Conservation (phyloP, 2,888 invertebrate genomes). For the Trichopoda pennipes region DNA sequence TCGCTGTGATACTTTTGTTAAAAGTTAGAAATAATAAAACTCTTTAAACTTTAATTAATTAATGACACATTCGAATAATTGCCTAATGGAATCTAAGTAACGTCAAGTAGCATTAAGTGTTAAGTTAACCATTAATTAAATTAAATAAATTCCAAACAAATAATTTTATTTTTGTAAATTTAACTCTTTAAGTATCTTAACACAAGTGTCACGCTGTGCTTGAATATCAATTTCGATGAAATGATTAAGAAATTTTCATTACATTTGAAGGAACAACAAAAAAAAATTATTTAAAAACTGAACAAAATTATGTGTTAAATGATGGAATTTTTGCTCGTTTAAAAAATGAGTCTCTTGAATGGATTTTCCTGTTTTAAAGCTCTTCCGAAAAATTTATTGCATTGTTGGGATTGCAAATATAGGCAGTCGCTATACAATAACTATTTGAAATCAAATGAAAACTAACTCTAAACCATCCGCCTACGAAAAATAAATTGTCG, state of each 20-base stretch:
- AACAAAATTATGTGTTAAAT: constrained; percentile 34
- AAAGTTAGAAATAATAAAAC: no score
- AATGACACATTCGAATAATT: no score
- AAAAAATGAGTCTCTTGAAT: constrained; percentile 32
- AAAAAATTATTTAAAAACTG: constrained; percentile 1
- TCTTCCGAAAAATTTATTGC: constrained; percentile 47
- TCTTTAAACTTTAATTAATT: no score
- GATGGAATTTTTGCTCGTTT: constrained; percentile 29
- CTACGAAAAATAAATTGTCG: constrained; percentile 32
- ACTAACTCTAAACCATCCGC: constrained; percentile 19
- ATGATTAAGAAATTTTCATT: background rate
- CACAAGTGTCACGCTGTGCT: no score
- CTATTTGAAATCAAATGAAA: background rate
- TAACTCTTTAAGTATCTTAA: no score
- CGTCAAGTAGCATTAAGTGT: no score
- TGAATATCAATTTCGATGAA: no score
- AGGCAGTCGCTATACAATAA: background rate
- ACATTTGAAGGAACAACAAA: background rate
- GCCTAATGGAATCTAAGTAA: no score
- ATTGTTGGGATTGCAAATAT: constrained; percentile 45
- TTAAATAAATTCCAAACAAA: no score
- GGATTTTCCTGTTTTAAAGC: constrained; percentile 19
- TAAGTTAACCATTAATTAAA: no score
- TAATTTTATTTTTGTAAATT: no score
- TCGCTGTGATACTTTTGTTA: no score